Evolutionary conservation across 1,140 invertebrate species (phyloP).

Genomic region (Drosophila funebris): DNA sequence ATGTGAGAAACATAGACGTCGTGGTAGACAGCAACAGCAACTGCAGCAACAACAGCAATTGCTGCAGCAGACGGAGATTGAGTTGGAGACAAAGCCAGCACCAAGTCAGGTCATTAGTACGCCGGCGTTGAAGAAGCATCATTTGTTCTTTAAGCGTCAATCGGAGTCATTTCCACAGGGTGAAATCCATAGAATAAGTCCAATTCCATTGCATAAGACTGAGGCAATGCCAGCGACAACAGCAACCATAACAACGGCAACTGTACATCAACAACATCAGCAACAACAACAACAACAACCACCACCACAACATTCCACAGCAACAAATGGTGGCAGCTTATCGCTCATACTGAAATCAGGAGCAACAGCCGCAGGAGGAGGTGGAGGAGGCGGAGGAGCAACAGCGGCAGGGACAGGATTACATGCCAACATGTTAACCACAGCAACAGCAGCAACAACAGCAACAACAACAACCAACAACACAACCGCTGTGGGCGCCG

Average conservation of each 20-base stretch:
- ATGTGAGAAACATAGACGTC: conserved; percentile 65
- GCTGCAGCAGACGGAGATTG: too few species aligned
- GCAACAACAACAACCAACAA: conserved; percentile 84
- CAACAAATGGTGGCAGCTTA: conserved; percentile 33
- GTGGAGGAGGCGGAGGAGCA: conserved; percentile 82
- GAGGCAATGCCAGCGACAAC: conserved; percentile 42
- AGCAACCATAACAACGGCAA: conserved; percentile 18
- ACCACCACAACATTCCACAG: conserved; percentile 55
- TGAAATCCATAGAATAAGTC: conserved; percentile 72
- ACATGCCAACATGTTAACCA: neutral
- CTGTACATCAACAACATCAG: conserved; percentile 27
- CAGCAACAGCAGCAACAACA: conserved; percentile 8
- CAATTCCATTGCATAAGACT: conserved; percentile 79
- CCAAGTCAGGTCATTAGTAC: conserved; percentile 45
- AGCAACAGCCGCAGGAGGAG: conserved; percentile 84
- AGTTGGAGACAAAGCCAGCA: too few species aligned
- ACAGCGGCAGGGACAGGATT: conserved; percentile 59
- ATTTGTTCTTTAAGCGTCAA: conserved; percentile 80
- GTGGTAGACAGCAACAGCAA: conserved; percentile 34
- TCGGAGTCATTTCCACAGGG: conserved; percentile 77
- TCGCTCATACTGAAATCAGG: conserved; percentile 44
- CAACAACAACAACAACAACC: conserved; percentile 22
- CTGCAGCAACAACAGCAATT: conserved; percentile 12
- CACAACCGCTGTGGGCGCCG: conserved; percentile 85
- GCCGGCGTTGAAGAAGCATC: conserved; percentile 79